phyloP scores from a whole-genome alignment of 2,113 vertebrate genomes.

The Misgurnus anguillicaudatus region DNA sequence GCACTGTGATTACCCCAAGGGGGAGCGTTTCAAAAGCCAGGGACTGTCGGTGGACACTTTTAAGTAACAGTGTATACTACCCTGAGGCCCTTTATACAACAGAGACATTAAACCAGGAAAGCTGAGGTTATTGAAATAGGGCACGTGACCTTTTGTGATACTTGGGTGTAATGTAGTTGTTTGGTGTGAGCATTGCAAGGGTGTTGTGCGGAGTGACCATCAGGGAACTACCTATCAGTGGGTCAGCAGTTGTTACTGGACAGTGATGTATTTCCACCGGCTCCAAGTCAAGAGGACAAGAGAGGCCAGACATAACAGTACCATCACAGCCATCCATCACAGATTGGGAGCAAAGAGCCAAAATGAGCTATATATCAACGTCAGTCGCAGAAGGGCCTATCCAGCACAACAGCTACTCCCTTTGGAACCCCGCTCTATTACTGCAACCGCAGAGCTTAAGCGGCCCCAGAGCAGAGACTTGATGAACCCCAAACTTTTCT shows the following conservation, averaged over 20 bases:
- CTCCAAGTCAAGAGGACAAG: constrained; percentile 60
- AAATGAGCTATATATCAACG: constrained; percentile 79
- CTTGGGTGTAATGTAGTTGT: background rate
- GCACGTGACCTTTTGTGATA: constrained; percentile 22
- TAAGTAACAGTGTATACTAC: background rate
- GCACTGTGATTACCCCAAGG: constrained; percentile 28
- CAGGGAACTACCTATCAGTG: constrained; percentile 30
- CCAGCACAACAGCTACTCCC: constrained; percentile 64
- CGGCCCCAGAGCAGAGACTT: constrained; percentile 18
- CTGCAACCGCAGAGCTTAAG: constrained; percentile 3
- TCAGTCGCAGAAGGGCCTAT: constrained; percentile 73
- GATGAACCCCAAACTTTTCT: constrained; percentile 1
- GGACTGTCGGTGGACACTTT: constrained; percentile 22
- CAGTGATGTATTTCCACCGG: constrained; percentile 74
- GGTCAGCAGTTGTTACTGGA: constrained; percentile 72
- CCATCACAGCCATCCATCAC: constrained; percentile 83
- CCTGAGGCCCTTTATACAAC: constrained; percentile 18
- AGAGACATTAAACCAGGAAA: constrained; percentile 16
- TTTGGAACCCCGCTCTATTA: constrained; percentile 30
- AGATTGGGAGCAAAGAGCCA: constrained; percentile 69
- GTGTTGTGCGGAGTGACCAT: constrained; percentile 29
- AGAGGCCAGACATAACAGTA: constrained; percentile 69
- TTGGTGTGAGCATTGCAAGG: background rate
- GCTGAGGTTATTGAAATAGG: background rate
- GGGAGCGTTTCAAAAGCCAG: constrained; percentile 1